Conservation (phyloP, 2,113 vertebrate species). For the Onychostruthus taczanowskii region DNA sequence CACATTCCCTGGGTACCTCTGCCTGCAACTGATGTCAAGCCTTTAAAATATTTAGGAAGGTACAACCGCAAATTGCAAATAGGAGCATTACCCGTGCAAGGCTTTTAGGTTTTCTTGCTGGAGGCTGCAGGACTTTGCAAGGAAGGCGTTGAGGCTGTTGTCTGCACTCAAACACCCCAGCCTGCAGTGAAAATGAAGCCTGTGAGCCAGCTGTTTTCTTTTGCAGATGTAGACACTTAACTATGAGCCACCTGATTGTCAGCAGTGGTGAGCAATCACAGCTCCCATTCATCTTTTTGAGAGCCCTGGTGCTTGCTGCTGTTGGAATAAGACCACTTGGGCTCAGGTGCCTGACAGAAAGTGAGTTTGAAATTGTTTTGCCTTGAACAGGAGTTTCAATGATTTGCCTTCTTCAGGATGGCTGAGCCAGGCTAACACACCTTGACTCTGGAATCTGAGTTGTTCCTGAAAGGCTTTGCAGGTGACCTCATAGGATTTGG, state of each 20-base stretch:
- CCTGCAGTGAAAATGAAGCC: conserved; percentile 21
- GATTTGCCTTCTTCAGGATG: background rate
- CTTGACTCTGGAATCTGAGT: background rate
- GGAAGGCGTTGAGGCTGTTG: conserved; percentile 4
- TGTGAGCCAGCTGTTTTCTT: conserved; percentile 55
- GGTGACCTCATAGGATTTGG: background rate
- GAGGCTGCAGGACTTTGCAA: conserved; percentile 41
- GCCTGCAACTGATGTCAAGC: background rate
- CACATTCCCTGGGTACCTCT: background rate
- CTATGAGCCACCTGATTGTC: conserved; percentile 60
- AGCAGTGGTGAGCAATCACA: conserved; percentile 56
- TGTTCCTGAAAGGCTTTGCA: background rate
- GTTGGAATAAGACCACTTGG: conserved; percentile 35
- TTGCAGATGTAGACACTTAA: conserved; percentile 61
- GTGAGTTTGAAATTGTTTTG: conserved; percentile 32
- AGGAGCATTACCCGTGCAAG: background rate
- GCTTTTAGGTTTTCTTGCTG: conserved; percentile 58
- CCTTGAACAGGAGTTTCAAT: background rate
- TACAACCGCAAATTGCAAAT: background rate
- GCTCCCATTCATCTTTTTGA: conserved; percentile 54
- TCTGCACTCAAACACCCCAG: conserved; percentile 14
- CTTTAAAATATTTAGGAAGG: conserved; percentile 59
- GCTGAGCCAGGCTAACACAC: background rate
- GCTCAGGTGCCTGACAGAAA: conserved; percentile 47
- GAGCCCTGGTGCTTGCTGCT: conserved; percentile 20